Evolutionary conservation across 2,797 vertebrate species (phyloP).

Genomic region (Sebastes flavidus): DNA sequence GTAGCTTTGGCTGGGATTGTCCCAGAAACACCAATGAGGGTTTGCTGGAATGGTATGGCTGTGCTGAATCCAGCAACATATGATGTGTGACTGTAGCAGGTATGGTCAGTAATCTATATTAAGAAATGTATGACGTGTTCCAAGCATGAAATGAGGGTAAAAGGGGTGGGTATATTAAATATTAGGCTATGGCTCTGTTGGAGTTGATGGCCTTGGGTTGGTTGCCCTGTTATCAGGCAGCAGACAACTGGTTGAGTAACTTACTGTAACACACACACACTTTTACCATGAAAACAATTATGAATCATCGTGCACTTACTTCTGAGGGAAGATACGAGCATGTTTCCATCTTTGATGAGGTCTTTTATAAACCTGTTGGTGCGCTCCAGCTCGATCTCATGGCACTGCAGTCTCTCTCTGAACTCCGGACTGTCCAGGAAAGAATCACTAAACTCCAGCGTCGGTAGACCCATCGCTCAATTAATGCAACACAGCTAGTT

Average conservation of each 20-base stretch:
- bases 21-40: no score
- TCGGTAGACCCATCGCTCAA: conserved; percentile 91
- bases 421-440: conserved; percentile 96
- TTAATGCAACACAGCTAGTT: neutral
- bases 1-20: no score
- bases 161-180: no score
- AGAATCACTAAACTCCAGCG: conserved; percentile 96
- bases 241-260: neutral
- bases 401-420: conserved; percentile 93
- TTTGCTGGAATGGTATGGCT: no score
- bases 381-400: conserved; percentile 94
- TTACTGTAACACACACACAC: neutral
- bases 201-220: conserved; percentile 15
- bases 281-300: neutral
- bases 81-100: no score
- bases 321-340: conserved; percentile 91
- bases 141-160: no score
- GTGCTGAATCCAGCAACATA: no score
- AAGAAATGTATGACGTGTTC: no score
- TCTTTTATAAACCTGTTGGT: conserved; percentile 98
- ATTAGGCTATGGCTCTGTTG: neutral
- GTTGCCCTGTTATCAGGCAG: conserved; percentile 6
- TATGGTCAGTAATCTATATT: no score
- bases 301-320: conserved; percentile 81
- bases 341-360: conserved; percentile 94